A percentile compares a stretch with the other conserved stretches of the same genome.
Evolutionary conservation across 1,140 invertebrate species (phyloP).

Genomic region (Rhagoletis zephyria): DNA sequence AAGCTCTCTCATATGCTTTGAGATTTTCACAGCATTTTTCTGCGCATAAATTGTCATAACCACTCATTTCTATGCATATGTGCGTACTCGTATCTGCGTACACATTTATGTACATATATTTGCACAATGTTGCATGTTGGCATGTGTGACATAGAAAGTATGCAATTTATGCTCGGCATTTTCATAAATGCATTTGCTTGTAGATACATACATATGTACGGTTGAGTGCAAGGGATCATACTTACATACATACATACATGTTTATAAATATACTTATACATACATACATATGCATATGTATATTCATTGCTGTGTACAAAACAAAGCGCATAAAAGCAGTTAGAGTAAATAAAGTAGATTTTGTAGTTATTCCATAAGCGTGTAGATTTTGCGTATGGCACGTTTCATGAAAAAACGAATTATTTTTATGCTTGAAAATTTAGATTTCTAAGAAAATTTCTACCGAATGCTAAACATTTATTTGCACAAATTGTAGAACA

Average conservation of each 20-base stretch:
- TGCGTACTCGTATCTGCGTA: background rate
- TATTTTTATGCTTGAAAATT: no score
- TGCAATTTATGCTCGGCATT: background rate
- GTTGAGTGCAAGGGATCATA: no score
- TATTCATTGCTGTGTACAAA: background rate
- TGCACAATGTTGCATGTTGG: background rate
- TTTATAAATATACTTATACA: no score
- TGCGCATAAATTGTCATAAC: background rate
- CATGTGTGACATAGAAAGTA: background rate
- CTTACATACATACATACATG: background rate
- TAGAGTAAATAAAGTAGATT: slow-evolving; percentile 26
- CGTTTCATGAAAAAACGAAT: background rate
- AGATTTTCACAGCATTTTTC: slow-evolving; percentile 6
- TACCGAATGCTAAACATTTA: no score
- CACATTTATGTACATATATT: background rate
- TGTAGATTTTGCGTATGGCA: background rate
- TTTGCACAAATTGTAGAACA: no score
- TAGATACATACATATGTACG: no score
- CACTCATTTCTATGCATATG: background rate
- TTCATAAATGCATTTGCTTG: no score
- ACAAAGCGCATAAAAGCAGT: background rate
- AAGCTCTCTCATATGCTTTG: slow-evolving; percentile 5
- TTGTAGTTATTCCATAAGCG: background rate
- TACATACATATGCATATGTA: background rate
- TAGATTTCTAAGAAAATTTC: no score